phyloP scores from a whole-genome alignment of 2,113 vertebrate genomes.

The Megaceryle torquata region DNA sequence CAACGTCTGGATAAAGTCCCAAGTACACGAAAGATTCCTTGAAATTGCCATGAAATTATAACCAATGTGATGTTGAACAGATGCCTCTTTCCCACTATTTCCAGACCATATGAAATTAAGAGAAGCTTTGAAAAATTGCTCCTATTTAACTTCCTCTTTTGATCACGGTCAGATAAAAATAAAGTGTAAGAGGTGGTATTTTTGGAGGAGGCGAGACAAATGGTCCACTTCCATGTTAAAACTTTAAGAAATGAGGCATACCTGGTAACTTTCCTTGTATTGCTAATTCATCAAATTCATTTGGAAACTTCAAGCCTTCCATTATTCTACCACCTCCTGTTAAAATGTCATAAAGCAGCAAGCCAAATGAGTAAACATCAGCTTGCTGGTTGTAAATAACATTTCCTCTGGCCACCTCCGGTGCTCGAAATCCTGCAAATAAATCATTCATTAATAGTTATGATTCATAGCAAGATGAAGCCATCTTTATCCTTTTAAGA shows the following conservation, averaged over 20 bases:
- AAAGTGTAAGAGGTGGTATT: not conserved
- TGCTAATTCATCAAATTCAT: constrained; percentile 95
- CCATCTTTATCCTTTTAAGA: not conserved
- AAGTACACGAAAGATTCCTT: not conserved
- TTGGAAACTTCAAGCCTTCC: constrained; percentile 96
- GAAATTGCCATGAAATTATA: not conserved
- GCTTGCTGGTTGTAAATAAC: constrained; percentile 97
- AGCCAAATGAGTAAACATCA: constrained; percentile 94
- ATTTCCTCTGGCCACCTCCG: constrained; percentile 93
- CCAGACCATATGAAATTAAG: not conserved
- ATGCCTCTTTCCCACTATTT: not conserved
- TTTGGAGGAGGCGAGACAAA: not conserved
- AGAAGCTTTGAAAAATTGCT: not conserved
- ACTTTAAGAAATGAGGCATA: constrained; percentile 55
- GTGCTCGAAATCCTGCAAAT: constrained; percentile 88
- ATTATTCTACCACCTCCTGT: constrained; percentile 89
- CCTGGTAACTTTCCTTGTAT: constrained; percentile 93
- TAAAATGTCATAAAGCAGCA: constrained; percentile 94
- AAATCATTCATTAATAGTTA: constrained; percentile 29
- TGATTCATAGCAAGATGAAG: not conserved
- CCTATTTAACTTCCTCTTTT: not conserved
- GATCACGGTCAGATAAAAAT: not conserved
- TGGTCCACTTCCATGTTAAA: not conserved
- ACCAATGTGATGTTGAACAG: not conserved
- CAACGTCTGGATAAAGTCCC: not conserved